Base-by-base conservation (phyloP, 2,797 vertebrate genomes). In the Megaceryle alcyon region DNA sequence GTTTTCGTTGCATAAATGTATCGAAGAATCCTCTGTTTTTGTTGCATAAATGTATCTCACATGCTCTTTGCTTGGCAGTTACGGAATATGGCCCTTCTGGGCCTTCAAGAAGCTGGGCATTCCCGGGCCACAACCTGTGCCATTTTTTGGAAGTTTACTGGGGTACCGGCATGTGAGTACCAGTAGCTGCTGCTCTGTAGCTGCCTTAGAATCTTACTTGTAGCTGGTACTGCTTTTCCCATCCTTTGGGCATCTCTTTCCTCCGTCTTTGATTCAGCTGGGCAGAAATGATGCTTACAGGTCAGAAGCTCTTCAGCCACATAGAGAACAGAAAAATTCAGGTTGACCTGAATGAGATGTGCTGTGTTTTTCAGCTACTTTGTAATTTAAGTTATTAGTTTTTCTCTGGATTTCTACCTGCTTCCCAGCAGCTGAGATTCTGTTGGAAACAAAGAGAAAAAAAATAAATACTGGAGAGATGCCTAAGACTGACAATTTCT, bases 81-180 rank as follows among this genome's bases (percentile, higher is more conserved):
- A 98, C 84, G 98, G 98, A 21, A 71, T 95, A 65, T 97, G 94
- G 97, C 97, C 96, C 11, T 96, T 89, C 76, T 54, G 57, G 54
- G 15, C 95, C 25, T 98, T 98, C 96, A 96, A 96, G 96, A 98
- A 98, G 65, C n/a, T 98, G 97, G 98, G 97, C 15, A 95, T 98
- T 92, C 97, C 97, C 0, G 96, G 97, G 22, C 97, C 96, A 9
- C 96, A 17, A 61, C 98, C 98, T 5, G 3, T 93, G 21, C 97
- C 98, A 0, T 98, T 98, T 92, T 48, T 90, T 4, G 98, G 98
- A 51, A 97, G 98, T 22, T 21, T 98, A 16, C 54, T 82, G 25
- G 87, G 75, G 28, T 95, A 97, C 48, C 57, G 26, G 48, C 17
- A 51, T 0, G 98, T 98, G 78, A 94, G 94, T 97, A 49, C 10